Base-by-base conservation (phyloP, 2,113 vertebrate species). In the Excalfactoria chinensis region DNA sequence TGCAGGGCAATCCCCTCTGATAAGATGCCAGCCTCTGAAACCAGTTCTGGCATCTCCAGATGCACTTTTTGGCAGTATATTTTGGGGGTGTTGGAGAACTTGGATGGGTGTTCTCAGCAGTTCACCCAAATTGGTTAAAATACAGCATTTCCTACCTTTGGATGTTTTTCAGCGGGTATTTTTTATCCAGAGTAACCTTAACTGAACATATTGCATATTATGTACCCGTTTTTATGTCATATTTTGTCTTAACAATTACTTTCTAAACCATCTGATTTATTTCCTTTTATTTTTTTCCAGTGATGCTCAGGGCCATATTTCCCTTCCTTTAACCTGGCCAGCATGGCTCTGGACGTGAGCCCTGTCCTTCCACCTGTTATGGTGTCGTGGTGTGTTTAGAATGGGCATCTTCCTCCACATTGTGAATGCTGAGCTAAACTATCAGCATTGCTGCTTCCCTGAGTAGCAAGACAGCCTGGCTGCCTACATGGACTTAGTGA, bases 291-390 rank as follows among this genome's bases (percentile, higher is more conserved):
- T 79, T 53, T 85, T 46, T 32, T 14, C 55, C 74, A 71, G 80
- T 86, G 69, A 67, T 88, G 32, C 5, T 43, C 25, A 90, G 91
- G 80, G 81, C 43, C 30, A 18, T 90, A n/a, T 84, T 95, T 88
- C 43, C 77, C 13, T 68, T 84, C 34, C 69, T 88, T 71, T 88
- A 92, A 56, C 46, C 51, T 68, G 77, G 13, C 56, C 69, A 81
- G 49, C 49, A 84, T 0, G 5, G 55, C 67, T 90, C 80, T 92
- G 86, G 84, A 77, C 88, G 51, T 93, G 92, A 84, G 66, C 75
- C 67, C 20, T 8, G 58, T 93, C 11, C 86, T 92, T 84, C 59
- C 32, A 80, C 23, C 76, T 46, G 16, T 32, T 64, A 20, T 3
- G 18, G 40, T 88, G 72, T 84, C 41, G 40, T 69, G 64, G 56